phyloP scores from a whole-genome alignment of 2,888 invertebrate species.

The Agrochola macilenta region DNA sequence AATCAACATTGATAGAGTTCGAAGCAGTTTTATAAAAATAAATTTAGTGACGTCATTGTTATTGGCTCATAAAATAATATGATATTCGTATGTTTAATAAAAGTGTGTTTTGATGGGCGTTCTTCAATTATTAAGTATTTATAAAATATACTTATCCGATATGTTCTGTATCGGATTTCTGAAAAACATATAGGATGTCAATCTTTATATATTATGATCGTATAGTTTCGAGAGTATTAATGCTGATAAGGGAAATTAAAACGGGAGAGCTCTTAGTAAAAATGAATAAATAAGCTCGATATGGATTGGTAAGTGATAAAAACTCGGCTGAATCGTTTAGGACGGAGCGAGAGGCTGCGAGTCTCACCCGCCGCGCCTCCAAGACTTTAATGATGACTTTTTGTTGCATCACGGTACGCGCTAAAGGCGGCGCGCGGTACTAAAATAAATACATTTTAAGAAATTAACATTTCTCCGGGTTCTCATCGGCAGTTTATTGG shows the following conservation, averaged over 20 bases:
- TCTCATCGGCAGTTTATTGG: not conserved
- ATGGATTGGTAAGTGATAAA: constrained; percentile 88
- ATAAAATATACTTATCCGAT: constrained; percentile 7
- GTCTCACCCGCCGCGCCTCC: constrained; percentile 85
- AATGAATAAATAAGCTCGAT: constrained; percentile 85
- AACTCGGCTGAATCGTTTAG: constrained; percentile 87
- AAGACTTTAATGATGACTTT: constrained; percentile 89
- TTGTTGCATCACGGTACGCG: constrained; percentile 79
- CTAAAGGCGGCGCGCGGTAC: constrained; percentile 71
- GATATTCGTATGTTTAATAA: not conserved
- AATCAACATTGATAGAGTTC: constrained; percentile 11
- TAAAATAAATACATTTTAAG: constrained; percentile 23
- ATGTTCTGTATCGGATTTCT: constrained; percentile 28
- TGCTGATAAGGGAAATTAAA: constrained; percentile 72
- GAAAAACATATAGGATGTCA: constrained; percentile 33
- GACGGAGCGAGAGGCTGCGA: constrained; percentile 82
- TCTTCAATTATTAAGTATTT: constrained; percentile 20
- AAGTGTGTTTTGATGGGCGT: not conserved
- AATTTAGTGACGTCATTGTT: constrained; percentile 17
- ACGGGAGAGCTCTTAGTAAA: constrained; percentile 79
- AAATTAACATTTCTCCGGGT: not conserved
- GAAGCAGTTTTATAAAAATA: constrained; percentile 16
- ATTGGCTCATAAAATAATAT: not conserved
- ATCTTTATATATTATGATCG: constrained; percentile 61
- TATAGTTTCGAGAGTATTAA: constrained; percentile 55